Base-by-base conservation (phyloP, 2,797 vertebrate species). In the Periparus ater region DNA sequence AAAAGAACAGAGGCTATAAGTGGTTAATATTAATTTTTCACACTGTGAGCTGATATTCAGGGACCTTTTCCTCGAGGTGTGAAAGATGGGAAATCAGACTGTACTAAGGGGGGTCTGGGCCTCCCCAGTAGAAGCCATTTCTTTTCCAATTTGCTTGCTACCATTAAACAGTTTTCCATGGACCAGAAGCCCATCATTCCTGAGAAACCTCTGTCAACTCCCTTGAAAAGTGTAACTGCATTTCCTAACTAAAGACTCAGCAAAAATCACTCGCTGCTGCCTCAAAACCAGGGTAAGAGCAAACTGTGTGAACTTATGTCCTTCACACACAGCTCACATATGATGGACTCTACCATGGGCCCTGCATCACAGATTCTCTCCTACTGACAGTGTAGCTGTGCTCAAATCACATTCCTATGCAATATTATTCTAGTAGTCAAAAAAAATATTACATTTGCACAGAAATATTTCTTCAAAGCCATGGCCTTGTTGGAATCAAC, bases 281-380 rank as follows among this genome's bases (percentile, higher is more conserved):
- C 15, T 68, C 50, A 78, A 50, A 55, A 83, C 17, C 51, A 40
- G 5, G 4, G 5, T 40, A 20, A 51, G 53, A 48, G 11, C 22
- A 60, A 88, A 51, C 10, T 1, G 2, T 22, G 7, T n/a, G 34
- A 65, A 72, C 34, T 18, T 7, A 8, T 57, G 25, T 44, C 27
- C 26, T 60, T 36, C 57, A 50, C 9, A 8, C 8, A 9, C 5
- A 44, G 18, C 6, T 72, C 34, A n/a, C 1, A 0, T 27, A 2
- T 14, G 27, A 40, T 29, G 34, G 67, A 20, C 30, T 60, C 53
- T 20, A 2, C 17, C 9, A 4, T 2, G 13, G 57, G 9, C 17
- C 16, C 44, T 50, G 20, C 17, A 22, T 11, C 44, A 25, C 34
- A 42, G 21, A 21, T 54, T 38, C 58, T 81, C 25, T 65, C 45